phyloP scores from a whole-genome alignment of 2,888 invertebrate species.

The Hirtodrosophila confusa region DNA sequence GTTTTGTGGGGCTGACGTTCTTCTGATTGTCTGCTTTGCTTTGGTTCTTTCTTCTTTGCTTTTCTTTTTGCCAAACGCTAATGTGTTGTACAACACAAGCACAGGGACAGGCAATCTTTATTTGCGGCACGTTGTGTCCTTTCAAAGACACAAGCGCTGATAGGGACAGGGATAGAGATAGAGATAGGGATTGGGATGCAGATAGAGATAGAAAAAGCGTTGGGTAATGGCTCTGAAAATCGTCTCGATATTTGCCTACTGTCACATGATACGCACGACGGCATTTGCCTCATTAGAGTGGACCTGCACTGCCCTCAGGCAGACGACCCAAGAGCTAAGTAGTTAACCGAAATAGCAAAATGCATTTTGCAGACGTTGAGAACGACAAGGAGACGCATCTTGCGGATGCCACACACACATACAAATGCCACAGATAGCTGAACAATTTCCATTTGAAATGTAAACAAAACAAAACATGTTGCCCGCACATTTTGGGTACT shows the following conservation, averaged over 20 bases:
- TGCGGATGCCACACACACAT: slow-evolving; percentile 12
- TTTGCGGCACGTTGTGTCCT: slow-evolving; percentile 59
- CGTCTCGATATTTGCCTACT: slow-evolving; percentile 53
- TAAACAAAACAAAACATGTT: slow-evolving; percentile 67
- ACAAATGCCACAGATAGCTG: slow-evolving; percentile 28
- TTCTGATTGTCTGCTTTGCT: slow-evolving; percentile 43
- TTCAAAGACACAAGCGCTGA: neutral
- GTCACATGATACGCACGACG: slow-evolving; percentile 51
- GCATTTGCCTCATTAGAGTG: slow-evolving; percentile 55
- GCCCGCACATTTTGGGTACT: slow-evolving; percentile 58
- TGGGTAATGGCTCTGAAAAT: slow-evolving; percentile 26
- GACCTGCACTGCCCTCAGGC: slow-evolving; percentile 12
- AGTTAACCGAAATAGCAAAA: slow-evolving; percentile 46
- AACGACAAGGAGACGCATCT: slow-evolving; percentile 22
- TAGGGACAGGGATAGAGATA: neutral
- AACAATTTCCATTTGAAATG: slow-evolving; percentile 70
- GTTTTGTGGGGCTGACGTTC: slow-evolving; percentile 39
- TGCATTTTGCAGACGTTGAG: slow-evolving; percentile 49
- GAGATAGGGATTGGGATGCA: slow-evolving; percentile 9
- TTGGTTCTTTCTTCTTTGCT: slow-evolving; percentile 11
- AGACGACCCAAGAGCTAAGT: slow-evolving; percentile 16
- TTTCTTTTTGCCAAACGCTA: slow-evolving; percentile 41
- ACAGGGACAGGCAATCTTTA: slow-evolving; percentile 51
- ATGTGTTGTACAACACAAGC: slow-evolving; percentile 46
- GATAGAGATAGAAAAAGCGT: neutral